These are phyloP conservation scores for Cyclophora albipunctata DNA, from an alignment of 2,888 invertebrate genomes.

Conservation along the genomic window DNA sequence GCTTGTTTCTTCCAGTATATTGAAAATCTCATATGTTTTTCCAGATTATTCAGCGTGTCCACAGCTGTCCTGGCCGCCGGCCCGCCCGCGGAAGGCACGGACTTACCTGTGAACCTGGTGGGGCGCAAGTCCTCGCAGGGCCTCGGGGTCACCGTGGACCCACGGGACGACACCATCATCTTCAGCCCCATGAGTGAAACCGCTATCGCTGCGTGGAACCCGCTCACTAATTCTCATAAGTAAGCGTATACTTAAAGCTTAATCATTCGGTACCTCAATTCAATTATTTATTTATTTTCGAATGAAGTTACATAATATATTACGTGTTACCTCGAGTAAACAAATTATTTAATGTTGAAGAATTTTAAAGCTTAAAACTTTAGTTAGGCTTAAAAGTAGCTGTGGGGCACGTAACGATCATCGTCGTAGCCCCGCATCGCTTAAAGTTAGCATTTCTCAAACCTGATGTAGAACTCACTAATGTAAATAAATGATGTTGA, in stretches of 20 bases:
- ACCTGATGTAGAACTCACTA: no score
- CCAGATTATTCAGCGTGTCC: constrained; percentile 84
- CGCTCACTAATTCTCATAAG: constrained; percentile 82
- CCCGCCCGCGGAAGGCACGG: constrained; percentile 80
- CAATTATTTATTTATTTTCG: no score
- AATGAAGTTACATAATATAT: no score
- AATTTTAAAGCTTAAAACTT: no score
- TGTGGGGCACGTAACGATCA: no score
- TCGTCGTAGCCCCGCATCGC: no score
- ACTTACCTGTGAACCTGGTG: constrained; percentile 83
- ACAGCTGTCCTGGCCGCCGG: constrained; percentile 83
- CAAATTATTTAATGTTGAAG: no score
- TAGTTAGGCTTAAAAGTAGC: no score
- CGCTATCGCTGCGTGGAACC: constrained; percentile 87
- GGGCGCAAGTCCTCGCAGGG: constrained; percentile 91
- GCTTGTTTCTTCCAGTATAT: no score
- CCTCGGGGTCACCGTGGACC: constrained; percentile 82
- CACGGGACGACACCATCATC: constrained; percentile 81
- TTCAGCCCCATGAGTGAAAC: constrained; percentile 88
- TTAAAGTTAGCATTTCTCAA: no score
- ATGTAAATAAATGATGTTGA: no score
- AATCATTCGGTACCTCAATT: background rate
- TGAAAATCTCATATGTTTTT: constrained; percentile 18
- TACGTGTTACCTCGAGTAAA: background rate
- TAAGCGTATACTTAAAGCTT: constrained; percentile 31